Evolutionary conservation across 1,140 invertebrate genomes (phyloP).

Genomic region (Aphis gossypii): DNA sequence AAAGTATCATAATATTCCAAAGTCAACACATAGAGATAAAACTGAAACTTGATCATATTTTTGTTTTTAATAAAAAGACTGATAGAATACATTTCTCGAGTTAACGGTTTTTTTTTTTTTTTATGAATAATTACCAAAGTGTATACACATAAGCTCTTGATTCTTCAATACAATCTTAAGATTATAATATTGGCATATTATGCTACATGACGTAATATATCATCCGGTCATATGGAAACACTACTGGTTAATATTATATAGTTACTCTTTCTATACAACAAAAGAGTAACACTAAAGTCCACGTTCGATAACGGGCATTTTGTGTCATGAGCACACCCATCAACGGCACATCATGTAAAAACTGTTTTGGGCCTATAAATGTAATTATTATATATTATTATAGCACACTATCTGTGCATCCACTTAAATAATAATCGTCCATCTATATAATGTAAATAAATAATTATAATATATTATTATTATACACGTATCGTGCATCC

Average conservation of each 20-base stretch:
- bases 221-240: not conserved
- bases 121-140: no score
- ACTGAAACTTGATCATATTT: no score
- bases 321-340: not conserved
- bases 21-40: no score
- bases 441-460: not conserved
- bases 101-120: no score
- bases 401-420: not conserved
- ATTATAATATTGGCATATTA: not conserved
- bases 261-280: not conserved
- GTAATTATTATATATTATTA: not conserved
- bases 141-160: no score
- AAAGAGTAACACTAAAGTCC: not conserved
- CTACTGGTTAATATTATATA: not conserved
- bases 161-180: not conserved
- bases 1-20: no score
- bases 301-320: not conserved
- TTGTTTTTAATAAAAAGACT: no score
- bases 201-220: not conserved
- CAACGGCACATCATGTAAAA: not conserved
- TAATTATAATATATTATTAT: not conserved
- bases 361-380: not conserved
- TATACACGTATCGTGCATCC: not conserved
- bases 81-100: no score
- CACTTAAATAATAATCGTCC: not conserved